Percentiles rank a stretch among this genome's conserved stretches.
phyloP scores from a whole-genome alignment of 2,797 vertebrate genomes.

The Coilia nasus region DNA sequence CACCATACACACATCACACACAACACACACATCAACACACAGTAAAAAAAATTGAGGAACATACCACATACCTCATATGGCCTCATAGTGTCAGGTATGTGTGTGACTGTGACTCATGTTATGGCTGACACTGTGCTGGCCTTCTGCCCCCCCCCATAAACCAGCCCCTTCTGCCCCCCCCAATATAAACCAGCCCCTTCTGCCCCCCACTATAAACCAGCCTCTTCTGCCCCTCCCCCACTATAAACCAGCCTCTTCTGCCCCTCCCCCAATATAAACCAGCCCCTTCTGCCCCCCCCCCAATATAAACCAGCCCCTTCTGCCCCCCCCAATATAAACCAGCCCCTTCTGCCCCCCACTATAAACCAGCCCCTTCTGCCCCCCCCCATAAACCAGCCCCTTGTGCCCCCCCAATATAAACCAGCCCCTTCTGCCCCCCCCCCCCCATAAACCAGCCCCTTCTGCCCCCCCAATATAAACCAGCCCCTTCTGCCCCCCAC shows the following conservation, averaged over 20 bases:
- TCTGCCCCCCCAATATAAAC: constrained; percentile 9
- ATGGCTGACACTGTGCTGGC: constrained; percentile 34
- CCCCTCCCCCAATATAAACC: constrained; percentile 44
- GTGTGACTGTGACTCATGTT: constrained; percentile 26
- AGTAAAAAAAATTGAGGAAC: background rate
- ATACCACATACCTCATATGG: background rate
- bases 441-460: constrained; percentile 39
- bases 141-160: constrained; percentile 47
- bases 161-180: constrained; percentile 22
- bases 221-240: constrained; percentile 17
- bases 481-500: constrained; percentile 49
- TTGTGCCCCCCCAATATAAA: constrained; percentile 18
- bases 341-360: constrained; percentile 23
- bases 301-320: too few relatives aligned
- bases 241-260: too few relatives aligned
- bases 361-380: too few relatives aligned
- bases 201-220: constrained; percentile 43
- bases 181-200: too few relatives aligned
- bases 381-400: constrained; percentile 38
- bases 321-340: constrained; percentile 44
- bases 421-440: too few relatives aligned
- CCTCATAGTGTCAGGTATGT: background rate
- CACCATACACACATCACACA: too few relatives aligned
- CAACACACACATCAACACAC: too few relatives aligned
- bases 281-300: constrained; percentile 23